A percentile compares a stretch with the other conserved stretches of the same genome.
Evolutionary conservation across 1,140 invertebrate genomes (phyloP).

Genomic region (Solen grandis): DNA sequence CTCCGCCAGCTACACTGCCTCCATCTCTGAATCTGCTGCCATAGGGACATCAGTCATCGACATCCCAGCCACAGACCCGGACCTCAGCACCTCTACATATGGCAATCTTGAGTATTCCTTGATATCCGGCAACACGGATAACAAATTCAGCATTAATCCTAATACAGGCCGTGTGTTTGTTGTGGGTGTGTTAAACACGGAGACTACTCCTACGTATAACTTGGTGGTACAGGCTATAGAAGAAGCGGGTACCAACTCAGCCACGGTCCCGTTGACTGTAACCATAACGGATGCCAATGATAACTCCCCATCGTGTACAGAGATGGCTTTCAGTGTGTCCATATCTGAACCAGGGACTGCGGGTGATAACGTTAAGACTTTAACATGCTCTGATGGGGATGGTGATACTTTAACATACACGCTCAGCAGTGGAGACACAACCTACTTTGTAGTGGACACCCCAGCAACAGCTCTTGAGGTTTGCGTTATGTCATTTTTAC

Average conservation of each 20-base stretch:
- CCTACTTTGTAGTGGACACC: slow-evolving; percentile 59
- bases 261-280: slow-evolving; percentile 59
- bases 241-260: slow-evolving; percentile 55
- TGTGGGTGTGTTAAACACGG: slow-evolving; percentile 59
- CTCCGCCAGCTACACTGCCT: slow-evolving; percentile 24
- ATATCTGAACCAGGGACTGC: slow-evolving; percentile 43
- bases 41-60: slow-evolving; percentile 56
- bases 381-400: slow-evolving; percentile 67
- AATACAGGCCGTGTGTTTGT: slow-evolving; percentile 59
- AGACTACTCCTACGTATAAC: slow-evolving; percentile 56
- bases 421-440: slow-evolving; percentile 58
- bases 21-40: slow-evolving; percentile 53
- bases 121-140: slow-evolving; percentile 60
- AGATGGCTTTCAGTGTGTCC: slow-evolving; percentile 48
- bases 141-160: slow-evolving; percentile 65
- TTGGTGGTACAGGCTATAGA: slow-evolving; percentile 65
- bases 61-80: slow-evolving; percentile 63
- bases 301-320: slow-evolving; percentile 61
- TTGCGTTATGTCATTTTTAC: no score
- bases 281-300: slow-evolving; percentile 71
- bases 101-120: slow-evolving; percentile 61
- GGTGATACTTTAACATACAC: slow-evolving; percentile 61
- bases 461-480: no score
- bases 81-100: slow-evolving; percentile 42
- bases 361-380: slow-evolving; percentile 30